Base-by-base conservation (phyloP, 2,113 vertebrate species). In the Hypanus sabinus region DNA sequence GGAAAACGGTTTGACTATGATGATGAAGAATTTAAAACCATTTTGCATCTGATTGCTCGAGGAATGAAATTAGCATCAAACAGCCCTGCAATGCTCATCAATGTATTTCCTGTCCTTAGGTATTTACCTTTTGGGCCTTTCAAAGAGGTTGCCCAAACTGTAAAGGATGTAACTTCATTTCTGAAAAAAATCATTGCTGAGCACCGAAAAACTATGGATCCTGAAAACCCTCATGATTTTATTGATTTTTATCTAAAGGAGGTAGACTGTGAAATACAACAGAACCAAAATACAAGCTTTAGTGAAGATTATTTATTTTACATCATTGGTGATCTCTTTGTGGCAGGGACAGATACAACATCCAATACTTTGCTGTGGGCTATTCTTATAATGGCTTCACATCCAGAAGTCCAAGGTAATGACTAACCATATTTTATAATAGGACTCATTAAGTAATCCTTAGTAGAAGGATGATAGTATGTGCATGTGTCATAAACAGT, bases 341-440 rank as follows among this genome's bases (percentile, higher is more conserved):
- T 99, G 0, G 99, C 99, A 1, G 99, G 99, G 85, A 99, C 98
- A 0, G 99, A 99, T 94, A 99, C 99, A 0, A 99, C 98, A 18
- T 97, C 98, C 10, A 99, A 99, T 95, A 98, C 98, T 0, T 22
- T 99, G n/a, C 96, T 99, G 65, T 99, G 99, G 99, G 97, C 97
- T 95, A 95, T 99, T 91, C 97, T 99, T n/a, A 99, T 99, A 94
- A 98, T 99, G 98, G 96, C 96, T 18, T 94, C 97, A 94, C 95
- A 98, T 93, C 98, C 98, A 0, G 96, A 97, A 55, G 94, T 98
- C 38, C 98, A 99, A 98, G 98, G 99, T 99, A 97, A 2, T 73
- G 36, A 57, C 55, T 62, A 38, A 12, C 70, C n/a, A 75, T 83
- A 16, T 9, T 7, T 33, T 71, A 62, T 38, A n/a, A 46, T 27